These are phyloP conservation scores for Heteromormyrus szaboi DNA, from an alignment of 2,797 vertebrate species.

Conservation along the genomic window DNA sequence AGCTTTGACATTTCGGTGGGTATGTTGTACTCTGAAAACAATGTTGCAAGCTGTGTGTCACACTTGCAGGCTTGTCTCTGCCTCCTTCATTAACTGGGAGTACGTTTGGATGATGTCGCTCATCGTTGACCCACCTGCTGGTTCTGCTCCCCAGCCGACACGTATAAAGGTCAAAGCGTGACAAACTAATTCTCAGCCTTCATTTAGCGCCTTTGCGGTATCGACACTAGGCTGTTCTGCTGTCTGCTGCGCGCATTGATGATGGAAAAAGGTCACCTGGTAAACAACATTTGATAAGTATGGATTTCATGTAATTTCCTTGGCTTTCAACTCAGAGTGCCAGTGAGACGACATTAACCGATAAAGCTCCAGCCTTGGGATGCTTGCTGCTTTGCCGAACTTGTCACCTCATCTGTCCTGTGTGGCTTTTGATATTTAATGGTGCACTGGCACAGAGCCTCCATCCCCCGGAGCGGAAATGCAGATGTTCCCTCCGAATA, in stretches of 20 bases:
- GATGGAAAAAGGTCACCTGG: conserved; percentile 3
- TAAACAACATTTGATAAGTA: neutral
- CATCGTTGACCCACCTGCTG: neutral
- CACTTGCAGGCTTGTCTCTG: neutral
- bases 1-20: neutral
- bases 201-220: neutral
- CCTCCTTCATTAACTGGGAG: neutral
- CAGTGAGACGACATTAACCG: neutral
- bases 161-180: neutral
- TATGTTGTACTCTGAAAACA: neutral
- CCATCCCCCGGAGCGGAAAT: neutral
- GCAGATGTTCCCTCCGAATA: neutral
- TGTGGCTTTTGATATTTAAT: conserved; percentile 4
- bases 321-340: neutral
- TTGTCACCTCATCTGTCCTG: neutral
- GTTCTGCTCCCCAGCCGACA: neutral
- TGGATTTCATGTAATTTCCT: neutral
- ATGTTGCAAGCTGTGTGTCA: neutral
- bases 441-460: neutral
- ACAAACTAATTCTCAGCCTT: neutral
- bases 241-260: neutral
- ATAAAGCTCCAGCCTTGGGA: neutral
- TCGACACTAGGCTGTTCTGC: neutral
- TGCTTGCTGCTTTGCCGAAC: neutral
- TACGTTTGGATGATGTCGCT: neutral